Conservation (phyloP, 2,797 vertebrate species). For the Melopsittacus undulatus region DNA sequence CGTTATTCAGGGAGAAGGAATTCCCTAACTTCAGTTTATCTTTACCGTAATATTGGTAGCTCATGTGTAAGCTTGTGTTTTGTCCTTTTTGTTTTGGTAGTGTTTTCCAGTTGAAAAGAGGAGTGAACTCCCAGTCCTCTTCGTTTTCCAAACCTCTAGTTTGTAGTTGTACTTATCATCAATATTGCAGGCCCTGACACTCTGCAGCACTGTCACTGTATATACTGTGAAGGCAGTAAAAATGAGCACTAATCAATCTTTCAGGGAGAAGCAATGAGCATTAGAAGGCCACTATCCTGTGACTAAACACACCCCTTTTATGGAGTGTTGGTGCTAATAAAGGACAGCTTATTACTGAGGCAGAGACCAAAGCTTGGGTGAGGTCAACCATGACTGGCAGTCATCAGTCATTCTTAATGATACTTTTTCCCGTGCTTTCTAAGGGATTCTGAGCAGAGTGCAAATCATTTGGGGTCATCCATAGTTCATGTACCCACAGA, state of each 20-base stretch:
- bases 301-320: conserved; percentile 90
- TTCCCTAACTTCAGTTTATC: conserved; percentile 19
- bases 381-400: conserved; percentile 98
- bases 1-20: neutral
- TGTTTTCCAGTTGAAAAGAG: conserved; percentile 59
- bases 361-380: conserved; percentile 88
- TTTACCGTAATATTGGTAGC: neutral
- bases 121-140: conserved; percentile 57
- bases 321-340: conserved; percentile 89
- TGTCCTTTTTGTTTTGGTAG: conserved; percentile 56
- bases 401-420: conserved; percentile 99
- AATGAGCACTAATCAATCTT: conserved; percentile 85
- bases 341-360: conserved; percentile 88
- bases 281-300: conserved; percentile 86
- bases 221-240: conserved; percentile 83
- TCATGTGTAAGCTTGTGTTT: conserved; percentile 41
- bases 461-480: conserved; percentile 92
- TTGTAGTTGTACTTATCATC: conserved; percentile 73
- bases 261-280: conserved; percentile 82
- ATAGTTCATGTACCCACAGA: conserved; percentile 94
- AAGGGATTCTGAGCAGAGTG: conserved; percentile 87
- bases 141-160: conserved; percentile 60
- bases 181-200: conserved; percentile 75
- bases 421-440: conserved; percentile 88
- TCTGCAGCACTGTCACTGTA: conserved; percentile 78